Percentiles rank a stretch among this genome's conserved stretches.
phyloP scores from a whole-genome alignment of 2,113 vertebrate genomes.

The Mastomys natalensis region DNA sequence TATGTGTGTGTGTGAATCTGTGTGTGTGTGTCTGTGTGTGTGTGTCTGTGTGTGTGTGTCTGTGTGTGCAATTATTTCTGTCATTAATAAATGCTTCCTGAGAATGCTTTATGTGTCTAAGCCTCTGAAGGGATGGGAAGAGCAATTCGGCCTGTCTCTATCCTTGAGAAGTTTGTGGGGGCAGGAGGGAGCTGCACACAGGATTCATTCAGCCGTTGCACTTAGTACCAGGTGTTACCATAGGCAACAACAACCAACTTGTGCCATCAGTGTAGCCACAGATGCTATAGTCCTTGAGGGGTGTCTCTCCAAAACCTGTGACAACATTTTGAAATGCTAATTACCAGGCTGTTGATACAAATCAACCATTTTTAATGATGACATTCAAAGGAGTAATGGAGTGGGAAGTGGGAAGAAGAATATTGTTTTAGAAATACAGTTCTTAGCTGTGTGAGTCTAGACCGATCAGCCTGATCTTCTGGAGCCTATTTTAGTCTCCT shows the following conservation, averaged over 20 bases:
- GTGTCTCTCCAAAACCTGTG: not conserved
- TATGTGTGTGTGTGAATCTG: too few species aligned
- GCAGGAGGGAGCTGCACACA: not conserved
- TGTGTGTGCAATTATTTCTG: not conserved
- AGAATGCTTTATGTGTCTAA: not conserved
- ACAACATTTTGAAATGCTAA: not conserved
- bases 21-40: too few species aligned
- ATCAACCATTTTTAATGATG: not conserved
- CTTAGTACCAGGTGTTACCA: not conserved
- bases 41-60: too few species aligned
- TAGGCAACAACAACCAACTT: accelerated
- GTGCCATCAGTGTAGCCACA: not conserved
- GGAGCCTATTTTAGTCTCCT: not conserved
- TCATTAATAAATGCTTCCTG: not conserved
- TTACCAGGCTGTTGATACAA: not conserved
- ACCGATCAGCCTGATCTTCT: not conserved
- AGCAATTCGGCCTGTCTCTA: not conserved
- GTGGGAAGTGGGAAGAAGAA: not conserved
- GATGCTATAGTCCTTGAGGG: not conserved
- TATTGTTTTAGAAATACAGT: not conserved
- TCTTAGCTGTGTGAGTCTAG: not conserved
- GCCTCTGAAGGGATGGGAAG: not conserved
- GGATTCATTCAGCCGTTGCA: accelerated
- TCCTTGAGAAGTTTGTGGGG: not conserved
- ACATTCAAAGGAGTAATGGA: not conserved